Conservation (phyloP, 2,888 invertebrate species). For the Drosophila macrospina region DNA sequence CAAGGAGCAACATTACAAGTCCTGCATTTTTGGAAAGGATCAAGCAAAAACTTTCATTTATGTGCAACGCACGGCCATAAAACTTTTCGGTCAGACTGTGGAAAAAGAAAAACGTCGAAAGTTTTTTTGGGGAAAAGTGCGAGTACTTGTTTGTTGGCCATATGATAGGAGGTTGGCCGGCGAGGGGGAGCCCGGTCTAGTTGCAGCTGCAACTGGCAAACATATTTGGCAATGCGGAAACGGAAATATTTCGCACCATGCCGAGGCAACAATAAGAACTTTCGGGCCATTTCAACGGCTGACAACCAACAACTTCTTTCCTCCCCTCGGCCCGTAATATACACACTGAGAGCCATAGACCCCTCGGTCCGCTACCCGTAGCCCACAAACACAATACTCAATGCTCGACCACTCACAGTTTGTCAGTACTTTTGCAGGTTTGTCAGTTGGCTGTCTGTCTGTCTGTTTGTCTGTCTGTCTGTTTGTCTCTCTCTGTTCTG, state of each 20-base stretch:
- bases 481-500: constrained; percentile 1
- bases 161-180: constrained; percentile 6
- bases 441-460: constrained; percentile 43
- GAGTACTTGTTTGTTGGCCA: constrained; percentile 72
- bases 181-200: constrained; percentile 10
- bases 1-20: constrained; percentile 28
- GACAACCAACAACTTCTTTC: constrained; percentile 43
- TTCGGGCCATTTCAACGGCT: constrained; percentile 70
- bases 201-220: constrained; percentile 66
- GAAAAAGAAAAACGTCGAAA: constrained; percentile 34
- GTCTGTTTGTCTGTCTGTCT: constrained; percentile 20
- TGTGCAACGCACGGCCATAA: constrained; percentile 78
- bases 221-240: constrained; percentile 80
- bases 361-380: background rate
- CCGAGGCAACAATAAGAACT: constrained; percentile 72
- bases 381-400: constrained; percentile 36
- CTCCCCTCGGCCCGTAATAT: background rate
- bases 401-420: constrained; percentile 59
- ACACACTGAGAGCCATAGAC: background rate
- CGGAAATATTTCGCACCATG: constrained; percentile 82
- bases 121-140: constrained; percentile 73
- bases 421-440: constrained; percentile 68
- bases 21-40: constrained; percentile 45
- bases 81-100: constrained; percentile 60
- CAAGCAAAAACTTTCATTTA: constrained; percentile 75